A percentile compares a stretch with the other conserved stretches of the same genome.
These are phyloP conservation scores for Melinaea marsaeus DNA, from an alignment of 2,888 invertebrate genomes.

Conservation along the genomic window DNA sequence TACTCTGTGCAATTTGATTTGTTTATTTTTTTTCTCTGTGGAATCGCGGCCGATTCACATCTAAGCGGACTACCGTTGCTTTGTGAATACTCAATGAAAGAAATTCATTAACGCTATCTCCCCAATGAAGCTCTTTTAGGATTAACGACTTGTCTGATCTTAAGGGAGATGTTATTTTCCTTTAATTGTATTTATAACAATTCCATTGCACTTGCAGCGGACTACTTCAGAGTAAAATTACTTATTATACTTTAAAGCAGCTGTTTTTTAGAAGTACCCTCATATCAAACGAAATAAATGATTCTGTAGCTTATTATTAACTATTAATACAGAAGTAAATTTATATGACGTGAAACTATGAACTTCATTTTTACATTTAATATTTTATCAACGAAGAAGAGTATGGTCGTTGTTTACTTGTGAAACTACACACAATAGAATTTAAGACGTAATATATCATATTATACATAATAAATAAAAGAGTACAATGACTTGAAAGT, in stretches of 20 bases:
- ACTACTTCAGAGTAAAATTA: slow-evolving; percentile 9
- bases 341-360: too few species aligned
- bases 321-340: too few species aligned
- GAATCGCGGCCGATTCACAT: slow-evolving; percentile 55
- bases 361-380: too few species aligned
- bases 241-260: slow-evolving; percentile 13
- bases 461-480: slow-evolving; percentile 3
- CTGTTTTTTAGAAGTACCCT: neutral
- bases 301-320: too few species aligned
- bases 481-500: slow-evolving; percentile 23
- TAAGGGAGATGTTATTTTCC: slow-evolving; percentile 33
- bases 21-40: slow-evolving; percentile 58
- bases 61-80: slow-evolving; percentile 54
- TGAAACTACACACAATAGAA: neutral
- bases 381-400: too few species aligned
- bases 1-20: slow-evolving; percentile 63
- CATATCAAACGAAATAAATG: too few species aligned
- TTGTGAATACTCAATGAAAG: slow-evolving; percentile 66
- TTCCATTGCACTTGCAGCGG: neutral
- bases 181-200: slow-evolving; percentile 15
- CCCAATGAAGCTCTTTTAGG: slow-evolving; percentile 44
- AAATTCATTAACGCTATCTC: slow-evolving; percentile 64
- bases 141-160: slow-evolving; percentile 47
- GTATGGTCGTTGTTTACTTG: too few species aligned
- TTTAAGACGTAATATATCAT: neutral